Percentiles rank a stretch among this genome's conserved stretches.
Evolutionary conservation across 2,113 vertebrate species (phyloP).

Genomic region (Anarrhichthys ocellatus): DNA sequence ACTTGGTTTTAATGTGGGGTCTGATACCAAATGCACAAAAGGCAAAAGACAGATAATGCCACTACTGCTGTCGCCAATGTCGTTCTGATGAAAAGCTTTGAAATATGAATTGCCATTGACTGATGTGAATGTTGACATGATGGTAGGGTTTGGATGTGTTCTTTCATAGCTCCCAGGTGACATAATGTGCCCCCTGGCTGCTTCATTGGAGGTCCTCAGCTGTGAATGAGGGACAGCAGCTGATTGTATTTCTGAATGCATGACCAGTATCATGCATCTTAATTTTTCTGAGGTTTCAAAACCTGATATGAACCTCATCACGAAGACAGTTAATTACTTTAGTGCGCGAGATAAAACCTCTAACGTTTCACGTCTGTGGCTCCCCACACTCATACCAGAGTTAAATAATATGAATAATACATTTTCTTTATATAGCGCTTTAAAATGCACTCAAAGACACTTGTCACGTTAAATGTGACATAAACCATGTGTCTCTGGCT

Average conservation of each 20-base stretch:
- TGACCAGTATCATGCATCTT: not conserved
- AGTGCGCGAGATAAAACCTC: not conserved
- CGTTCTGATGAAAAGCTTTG: conserved; percentile 1
- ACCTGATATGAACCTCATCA: not conserved
- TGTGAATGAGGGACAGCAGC: conserved; percentile 11
- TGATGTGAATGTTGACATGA: conserved; percentile 17
- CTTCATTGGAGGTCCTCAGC: conserved; percentile 25
- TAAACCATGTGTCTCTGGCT: not conserved
- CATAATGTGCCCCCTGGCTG: conserved; percentile 13
- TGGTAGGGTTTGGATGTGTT: not conserved
- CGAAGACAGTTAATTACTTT: not conserved
- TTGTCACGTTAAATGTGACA: not conserved
- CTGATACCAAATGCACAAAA: conserved; percentile 19
- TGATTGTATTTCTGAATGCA: conserved; percentile 21
- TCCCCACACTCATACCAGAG: not conserved
- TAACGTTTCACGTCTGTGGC: not conserved
- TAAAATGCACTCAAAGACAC: no score
- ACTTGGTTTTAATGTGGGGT: conserved; percentile 31
- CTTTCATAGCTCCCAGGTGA: conserved; percentile 30
- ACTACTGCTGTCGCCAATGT: not conserved
- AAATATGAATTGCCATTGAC: conserved; percentile 22
- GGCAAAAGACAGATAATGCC: conserved; percentile 2
- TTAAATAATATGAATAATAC: no score
- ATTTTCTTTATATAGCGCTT: no score
- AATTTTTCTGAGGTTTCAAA: not conserved